These are phyloP conservation scores for Acrocephalus arundinaceus DNA, from an alignment of 2,113 vertebrate genomes.

Conservation along the genomic window DNA sequence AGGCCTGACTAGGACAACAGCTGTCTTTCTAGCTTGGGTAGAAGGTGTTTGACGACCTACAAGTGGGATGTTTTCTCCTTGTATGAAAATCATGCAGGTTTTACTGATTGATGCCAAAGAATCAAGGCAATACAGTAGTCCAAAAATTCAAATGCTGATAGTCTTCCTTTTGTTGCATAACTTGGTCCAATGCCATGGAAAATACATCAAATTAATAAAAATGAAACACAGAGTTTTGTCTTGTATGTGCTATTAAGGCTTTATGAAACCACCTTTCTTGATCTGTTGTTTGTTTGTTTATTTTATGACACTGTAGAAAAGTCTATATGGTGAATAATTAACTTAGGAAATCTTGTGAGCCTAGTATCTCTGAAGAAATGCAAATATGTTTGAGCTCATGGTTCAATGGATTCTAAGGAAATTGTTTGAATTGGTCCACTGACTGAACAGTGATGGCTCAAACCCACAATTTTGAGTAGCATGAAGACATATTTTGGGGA, in stretches of 20 bases:
- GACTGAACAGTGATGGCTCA: neutral
- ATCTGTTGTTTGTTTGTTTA: conserved; percentile 8
- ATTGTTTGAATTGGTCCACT: neutral
- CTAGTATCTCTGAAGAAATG: neutral
- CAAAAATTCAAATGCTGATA: conserved; percentile 60
- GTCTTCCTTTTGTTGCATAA: conserved; percentile 38
- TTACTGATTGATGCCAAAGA: conserved; percentile 51
- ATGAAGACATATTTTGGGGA: neutral
- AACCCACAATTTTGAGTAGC: neutral
- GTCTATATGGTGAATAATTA: conserved; percentile 13
- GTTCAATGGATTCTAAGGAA: neutral
- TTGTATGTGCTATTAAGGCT: neutral
- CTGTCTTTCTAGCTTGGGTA: conserved; percentile 67
- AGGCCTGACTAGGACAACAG: conserved; percentile 69
- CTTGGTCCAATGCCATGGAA: conserved; percentile 63
- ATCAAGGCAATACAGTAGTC: conserved; percentile 44
- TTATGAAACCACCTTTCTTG: conserved; percentile 13
- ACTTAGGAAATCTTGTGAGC: neutral
- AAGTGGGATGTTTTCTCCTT: conserved; percentile 64
- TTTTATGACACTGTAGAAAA: neutral
- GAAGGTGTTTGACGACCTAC: conserved; percentile 81
- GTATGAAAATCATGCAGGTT: conserved; percentile 38
- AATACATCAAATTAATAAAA: conserved; percentile 48
- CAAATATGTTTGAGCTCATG: neutral
- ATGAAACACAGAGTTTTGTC: conserved; percentile 22